A percentile compares a stretch with the other conserved stretches of the same genome.
Conservation (phyloP, 2,888 invertebrate species). For the Choreutis nemorana region DNA sequence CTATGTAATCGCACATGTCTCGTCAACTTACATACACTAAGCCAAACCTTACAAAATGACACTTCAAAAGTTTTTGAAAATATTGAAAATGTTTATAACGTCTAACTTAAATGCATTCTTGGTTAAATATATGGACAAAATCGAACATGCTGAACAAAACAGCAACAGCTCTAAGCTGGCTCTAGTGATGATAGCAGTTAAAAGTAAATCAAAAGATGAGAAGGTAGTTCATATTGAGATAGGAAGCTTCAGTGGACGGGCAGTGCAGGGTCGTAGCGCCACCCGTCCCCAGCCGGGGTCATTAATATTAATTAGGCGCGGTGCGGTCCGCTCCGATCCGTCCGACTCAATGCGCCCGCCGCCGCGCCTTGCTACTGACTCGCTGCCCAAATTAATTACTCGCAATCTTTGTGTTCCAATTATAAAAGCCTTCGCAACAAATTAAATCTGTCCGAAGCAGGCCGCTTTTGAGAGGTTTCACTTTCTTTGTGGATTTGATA, state of each 20-base stretch:
- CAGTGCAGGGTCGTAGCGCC: slow-evolving; percentile 18
- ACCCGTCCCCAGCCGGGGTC: slow-evolving; percentile 46
- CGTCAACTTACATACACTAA: not conserved
- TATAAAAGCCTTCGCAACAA: slow-evolving; percentile 68
- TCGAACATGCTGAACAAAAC: no score
- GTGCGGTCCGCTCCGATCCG: slow-evolving; percentile 31
- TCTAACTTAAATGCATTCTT: no score
- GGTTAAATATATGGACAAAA: no score
- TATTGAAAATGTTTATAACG: no score
- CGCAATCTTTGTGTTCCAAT: slow-evolving; percentile 67
- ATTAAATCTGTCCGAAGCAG: slow-evolving; percentile 66
- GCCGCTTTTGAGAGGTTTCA: slow-evolving; percentile 64
- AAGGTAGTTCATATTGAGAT: no score
- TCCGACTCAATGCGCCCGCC: slow-evolving; percentile 50
- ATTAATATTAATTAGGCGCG: slow-evolving; percentile 66
- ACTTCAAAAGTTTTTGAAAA: no score
- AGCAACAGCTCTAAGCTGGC: no score
- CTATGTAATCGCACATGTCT: not conserved
- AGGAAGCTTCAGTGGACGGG: slow-evolving; percentile 23
- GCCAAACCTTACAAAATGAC: no score
- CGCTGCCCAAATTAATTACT: slow-evolving; percentile 67
- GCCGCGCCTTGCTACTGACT: slow-evolving; percentile 64
- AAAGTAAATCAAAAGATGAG: no score
- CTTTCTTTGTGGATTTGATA: slow-evolving; percentile 66
- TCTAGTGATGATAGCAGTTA: no score